Conservation (phyloP, 2,113 vertebrate species). For the mouse (Mus musculus) region DNA sequence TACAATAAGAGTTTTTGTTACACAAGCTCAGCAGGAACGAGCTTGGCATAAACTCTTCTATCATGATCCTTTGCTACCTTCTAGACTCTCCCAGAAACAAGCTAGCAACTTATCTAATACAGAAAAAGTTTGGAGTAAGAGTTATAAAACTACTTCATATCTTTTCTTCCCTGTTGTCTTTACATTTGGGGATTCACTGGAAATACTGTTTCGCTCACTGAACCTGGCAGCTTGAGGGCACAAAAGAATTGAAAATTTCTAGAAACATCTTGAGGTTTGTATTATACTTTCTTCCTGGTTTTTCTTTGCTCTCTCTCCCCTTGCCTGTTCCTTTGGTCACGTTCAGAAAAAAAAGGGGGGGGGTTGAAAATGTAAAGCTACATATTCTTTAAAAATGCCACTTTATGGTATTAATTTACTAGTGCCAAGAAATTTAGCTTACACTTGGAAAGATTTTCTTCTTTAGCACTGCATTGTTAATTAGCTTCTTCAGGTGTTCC, state of each 20-base stretch:
- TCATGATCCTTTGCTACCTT: not conserved
- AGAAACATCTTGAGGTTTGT: not conserved
- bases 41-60: slow-evolving; percentile 1
- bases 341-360: not conserved
- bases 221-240: slow-evolving; percentile 9
- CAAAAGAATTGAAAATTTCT: slow-evolving; percentile 40
- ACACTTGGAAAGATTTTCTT: slow-evolving; percentile 16
- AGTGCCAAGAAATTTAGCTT: slow-evolving; percentile 45
- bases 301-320: not conserved
- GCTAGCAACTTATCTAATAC: slow-evolving; percentile 39
- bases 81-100: slow-evolving; percentile 10
- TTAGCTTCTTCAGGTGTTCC: not conserved
- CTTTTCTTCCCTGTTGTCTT: slow-evolving; percentile 5
- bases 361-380: slow-evolving; percentile 13
- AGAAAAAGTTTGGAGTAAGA: slow-evolving; percentile 21
- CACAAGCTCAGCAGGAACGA: not conserved
- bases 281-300: not conserved
- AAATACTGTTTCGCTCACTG: slow-evolving; percentile 18
- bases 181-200: not conserved
- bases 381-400: not conserved
- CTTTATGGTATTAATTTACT: slow-evolving; percentile 22
- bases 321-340: not conserved
- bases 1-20: not conserved
- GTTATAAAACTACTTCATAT: slow-evolving; percentile 14
- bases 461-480: not conserved